Evolutionary conservation across 2,113 vertebrate genomes (phyloP).

Genomic region (Numenius arquata): DNA sequence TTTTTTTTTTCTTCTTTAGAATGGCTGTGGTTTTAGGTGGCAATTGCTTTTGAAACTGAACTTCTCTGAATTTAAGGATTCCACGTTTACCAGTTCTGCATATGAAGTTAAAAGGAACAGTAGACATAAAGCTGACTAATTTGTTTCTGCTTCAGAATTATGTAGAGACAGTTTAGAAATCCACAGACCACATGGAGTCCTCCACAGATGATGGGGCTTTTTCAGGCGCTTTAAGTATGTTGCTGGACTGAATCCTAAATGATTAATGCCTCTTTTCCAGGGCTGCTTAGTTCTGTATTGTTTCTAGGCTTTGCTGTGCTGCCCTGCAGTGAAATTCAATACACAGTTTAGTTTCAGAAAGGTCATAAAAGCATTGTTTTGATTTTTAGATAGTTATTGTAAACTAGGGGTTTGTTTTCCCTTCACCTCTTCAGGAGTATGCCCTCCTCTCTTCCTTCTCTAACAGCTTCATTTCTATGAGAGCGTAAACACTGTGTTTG

Average conservation of each 20-base stretch:
- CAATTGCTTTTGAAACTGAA: neutral
- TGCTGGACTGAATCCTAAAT: neutral
- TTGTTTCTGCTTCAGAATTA: neutral
- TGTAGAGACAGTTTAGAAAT: neutral
- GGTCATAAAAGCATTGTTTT: neutral
- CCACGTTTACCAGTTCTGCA: neutral
- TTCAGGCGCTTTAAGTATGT: neutral
- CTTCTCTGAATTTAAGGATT: neutral
- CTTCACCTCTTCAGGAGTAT: neutral
- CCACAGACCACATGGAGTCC: neutral
- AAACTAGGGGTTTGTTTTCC: neutral
- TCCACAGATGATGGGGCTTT: neutral
- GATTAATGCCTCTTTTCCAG: neutral
- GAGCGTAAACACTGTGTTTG: neutral
- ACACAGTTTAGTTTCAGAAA: neutral
- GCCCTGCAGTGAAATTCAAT: neutral
- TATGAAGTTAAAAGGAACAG: neutral
- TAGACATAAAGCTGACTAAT: neutral
- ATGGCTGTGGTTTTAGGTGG: neutral
- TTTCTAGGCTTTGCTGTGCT: neutral
- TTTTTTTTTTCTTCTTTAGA: neutral
- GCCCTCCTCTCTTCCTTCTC: neutral
- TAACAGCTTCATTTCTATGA: neutral
- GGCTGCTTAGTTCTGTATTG: neutral
- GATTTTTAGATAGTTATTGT: neutral